Evolutionary conservation across 2,113 vertebrate genomes (phyloP).

Genomic region (Pipa parva): DNA sequence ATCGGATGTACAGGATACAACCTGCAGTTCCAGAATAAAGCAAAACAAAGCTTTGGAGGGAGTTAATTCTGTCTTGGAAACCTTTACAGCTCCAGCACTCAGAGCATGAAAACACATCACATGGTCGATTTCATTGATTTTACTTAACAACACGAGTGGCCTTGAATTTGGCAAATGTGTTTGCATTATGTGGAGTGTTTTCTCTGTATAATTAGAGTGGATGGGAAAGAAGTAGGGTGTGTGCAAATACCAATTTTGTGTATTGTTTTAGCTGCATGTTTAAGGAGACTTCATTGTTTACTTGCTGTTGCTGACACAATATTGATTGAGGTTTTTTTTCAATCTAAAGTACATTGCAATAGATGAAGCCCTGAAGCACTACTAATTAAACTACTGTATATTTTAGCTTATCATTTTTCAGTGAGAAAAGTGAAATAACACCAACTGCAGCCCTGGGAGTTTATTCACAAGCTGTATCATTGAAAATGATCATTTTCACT

Average conservation of each 20-base stretch:
- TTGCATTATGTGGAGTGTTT: background rate
- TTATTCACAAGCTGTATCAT: too few relatives aligned
- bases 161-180: slow-evolving; percentile 16
- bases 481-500: too few relatives aligned
- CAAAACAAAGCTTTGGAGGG: background rate
- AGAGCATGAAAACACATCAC: slow-evolving; percentile 2
- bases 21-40: background rate
- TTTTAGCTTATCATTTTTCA: too few relatives aligned
- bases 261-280: background rate
- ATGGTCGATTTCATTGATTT: slow-evolving; percentile 27
- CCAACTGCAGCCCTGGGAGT: too few relatives aligned
- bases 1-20: background rate
- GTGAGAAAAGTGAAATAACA: too few relatives aligned
- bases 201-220: background rate
- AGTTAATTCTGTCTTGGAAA: background rate
- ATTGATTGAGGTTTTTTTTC: too few relatives aligned
- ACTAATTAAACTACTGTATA: too few relatives aligned
- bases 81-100: background rate
- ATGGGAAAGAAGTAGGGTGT: background rate
- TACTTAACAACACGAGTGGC: background rate
- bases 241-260: slow-evolving; percentile 2
- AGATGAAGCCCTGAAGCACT: too few relatives aligned
- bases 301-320: too few relatives aligned
- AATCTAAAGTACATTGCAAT: too few relatives aligned
- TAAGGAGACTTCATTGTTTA: background rate